Conservation (phyloP, 2,797 vertebrate genomes). For the Lutjanus campechanus region DNA sequence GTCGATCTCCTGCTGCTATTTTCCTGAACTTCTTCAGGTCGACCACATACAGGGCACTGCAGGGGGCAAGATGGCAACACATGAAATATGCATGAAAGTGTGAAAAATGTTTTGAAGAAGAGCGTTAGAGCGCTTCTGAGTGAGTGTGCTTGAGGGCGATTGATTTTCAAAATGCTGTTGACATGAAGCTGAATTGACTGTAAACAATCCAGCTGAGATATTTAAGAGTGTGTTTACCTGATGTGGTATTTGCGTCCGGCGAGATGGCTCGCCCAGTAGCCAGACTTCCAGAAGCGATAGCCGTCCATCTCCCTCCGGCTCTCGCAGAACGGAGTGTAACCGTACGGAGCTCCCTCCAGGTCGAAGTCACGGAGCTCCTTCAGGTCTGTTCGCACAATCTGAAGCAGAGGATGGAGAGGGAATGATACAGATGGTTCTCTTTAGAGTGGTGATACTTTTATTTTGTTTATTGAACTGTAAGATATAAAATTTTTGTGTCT, state of each 20-base stretch:
- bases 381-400: slow-evolving; percentile 98
- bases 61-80: background rate
- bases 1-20: slow-evolving; percentile 96
- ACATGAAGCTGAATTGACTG: background rate
- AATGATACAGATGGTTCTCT: background rate
- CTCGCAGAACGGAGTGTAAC: slow-evolving; percentile 98
- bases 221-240: slow-evolving; percentile 83
- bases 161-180: background rate
- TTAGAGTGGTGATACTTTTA: background rate
- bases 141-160: background rate
- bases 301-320: slow-evolving; percentile 98
- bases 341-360: slow-evolving; percentile 96
- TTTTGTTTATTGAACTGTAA: background rate
- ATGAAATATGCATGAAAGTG: background rate
- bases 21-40: slow-evolving; percentile 99
- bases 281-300: slow-evolving; percentile 98
- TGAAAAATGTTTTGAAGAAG: background rate
- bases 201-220: background rate
- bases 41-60: slow-evolving; percentile 95
- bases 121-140: background rate
- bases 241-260: slow-evolving; percentile 98
- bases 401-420: background rate
- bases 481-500: background rate
- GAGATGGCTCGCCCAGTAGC: slow-evolving; percentile 98
- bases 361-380: slow-evolving; percentile 96